These are phyloP conservation scores for Pseudochirops corinnae DNA, from an alignment of 2,797 vertebrate genomes.

Conservation along the genomic window DNA sequence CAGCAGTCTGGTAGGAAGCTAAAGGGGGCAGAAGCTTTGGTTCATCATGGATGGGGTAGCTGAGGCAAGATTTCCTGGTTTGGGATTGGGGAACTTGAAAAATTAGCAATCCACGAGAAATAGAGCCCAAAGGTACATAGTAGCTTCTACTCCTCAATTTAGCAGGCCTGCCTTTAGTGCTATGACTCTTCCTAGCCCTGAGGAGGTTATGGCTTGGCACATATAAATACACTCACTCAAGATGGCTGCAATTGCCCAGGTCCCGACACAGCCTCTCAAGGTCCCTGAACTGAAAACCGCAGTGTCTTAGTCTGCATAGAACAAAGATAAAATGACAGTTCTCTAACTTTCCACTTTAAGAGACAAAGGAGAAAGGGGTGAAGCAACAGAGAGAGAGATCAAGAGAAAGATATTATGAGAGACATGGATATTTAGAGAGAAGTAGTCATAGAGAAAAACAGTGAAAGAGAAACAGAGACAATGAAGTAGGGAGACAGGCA, in stretches of 20 bases:
- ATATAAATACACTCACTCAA: constrained; percentile 90
- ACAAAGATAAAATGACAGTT: neutral
- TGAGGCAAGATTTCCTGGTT: neutral
- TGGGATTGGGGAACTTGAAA: neutral
- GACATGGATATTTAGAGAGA: neutral
- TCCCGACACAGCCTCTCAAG: constrained; percentile 83
- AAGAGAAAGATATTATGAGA: neutral
- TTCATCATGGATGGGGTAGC: neutral
- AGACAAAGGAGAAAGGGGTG: neutral
- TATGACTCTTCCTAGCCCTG: constrained; percentile 2
- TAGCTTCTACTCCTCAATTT: neutral
- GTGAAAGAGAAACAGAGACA: neutral
- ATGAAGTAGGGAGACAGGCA: neutral
- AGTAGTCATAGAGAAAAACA: neutral
- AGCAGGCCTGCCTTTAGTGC: neutral
- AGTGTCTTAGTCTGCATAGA: constrained; percentile 82
- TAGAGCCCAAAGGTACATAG: neutral
- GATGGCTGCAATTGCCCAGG: constrained; percentile 81
- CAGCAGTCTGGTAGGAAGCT: neutral
- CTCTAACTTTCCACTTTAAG: neutral
- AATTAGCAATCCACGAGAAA: neutral
- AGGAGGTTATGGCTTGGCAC: neutral
- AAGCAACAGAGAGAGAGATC: neutral
- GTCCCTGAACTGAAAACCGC: constrained; percentile 81
- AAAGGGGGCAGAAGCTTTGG: neutral